A percentile compares a stretch with the other conserved stretches of the same genome.
These are phyloP conservation scores for Eristalis intricaria DNA, from an alignment of 2,888 invertebrate genomes.

Conservation along the genomic window DNA sequence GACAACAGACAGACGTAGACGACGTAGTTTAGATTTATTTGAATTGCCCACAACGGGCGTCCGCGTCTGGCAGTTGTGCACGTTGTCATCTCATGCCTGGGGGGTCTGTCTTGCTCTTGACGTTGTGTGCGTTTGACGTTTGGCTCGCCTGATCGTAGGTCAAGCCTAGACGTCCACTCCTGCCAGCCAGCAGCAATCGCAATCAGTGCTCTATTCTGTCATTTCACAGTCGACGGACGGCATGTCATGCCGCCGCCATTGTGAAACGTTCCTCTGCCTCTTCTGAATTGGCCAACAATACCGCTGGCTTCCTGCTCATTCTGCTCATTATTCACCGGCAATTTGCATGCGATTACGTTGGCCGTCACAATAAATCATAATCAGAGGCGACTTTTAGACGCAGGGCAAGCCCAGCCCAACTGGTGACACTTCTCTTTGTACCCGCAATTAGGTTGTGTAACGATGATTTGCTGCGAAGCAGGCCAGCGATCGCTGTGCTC, in stretches of 20 bases:
- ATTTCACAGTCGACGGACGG: background rate
- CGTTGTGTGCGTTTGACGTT: background rate
- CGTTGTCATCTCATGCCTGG: conserved; percentile 23
- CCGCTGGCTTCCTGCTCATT: conserved; percentile 19
- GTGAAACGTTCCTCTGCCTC: background rate
- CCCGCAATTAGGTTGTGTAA: conserved; percentile 24
- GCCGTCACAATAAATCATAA: conserved; percentile 46
- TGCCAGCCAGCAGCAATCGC: background rate
- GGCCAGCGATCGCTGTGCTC: background rate
- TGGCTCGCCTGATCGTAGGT: background rate
- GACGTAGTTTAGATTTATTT: conserved; percentile 50
- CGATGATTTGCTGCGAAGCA: background rate
- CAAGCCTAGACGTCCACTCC: background rate
- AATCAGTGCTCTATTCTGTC: background rate
- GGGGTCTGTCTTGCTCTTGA: background rate
- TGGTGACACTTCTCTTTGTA: conserved; percentile 13
- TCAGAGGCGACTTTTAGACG: background rate
- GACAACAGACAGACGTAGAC: conserved; percentile 56
- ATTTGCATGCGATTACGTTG: conserved; percentile 46
- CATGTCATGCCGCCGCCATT: background rate
- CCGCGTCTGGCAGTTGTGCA: background rate
- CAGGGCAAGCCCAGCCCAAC: background rate
- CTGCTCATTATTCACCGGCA: conserved; percentile 26
- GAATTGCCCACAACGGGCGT: conserved; percentile 28
- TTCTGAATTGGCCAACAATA: conserved; percentile 33